Conservation (phyloP, 2,113 vertebrate species). For the Ceyx melanurus region DNA sequence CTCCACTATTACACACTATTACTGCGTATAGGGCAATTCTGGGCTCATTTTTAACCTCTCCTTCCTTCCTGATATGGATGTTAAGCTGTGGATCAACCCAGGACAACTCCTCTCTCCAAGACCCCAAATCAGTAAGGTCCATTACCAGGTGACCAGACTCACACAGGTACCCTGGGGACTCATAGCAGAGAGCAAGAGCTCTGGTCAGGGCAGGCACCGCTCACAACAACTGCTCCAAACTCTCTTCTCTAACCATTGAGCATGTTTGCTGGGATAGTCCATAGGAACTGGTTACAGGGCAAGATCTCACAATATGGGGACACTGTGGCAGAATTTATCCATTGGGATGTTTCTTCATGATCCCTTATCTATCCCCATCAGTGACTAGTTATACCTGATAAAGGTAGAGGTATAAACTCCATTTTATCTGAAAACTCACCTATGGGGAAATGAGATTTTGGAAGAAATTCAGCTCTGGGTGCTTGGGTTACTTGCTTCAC, state of each 20-base stretch:
- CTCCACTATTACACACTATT: neutral
- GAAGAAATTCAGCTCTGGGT: neutral
- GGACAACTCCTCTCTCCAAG: neutral
- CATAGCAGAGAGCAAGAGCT: neutral
- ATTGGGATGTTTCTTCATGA: neutral
- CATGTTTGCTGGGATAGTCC: neutral
- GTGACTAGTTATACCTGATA: neutral
- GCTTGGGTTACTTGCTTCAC: neutral
- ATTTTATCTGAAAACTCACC: neutral
- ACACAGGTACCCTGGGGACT: neutral
- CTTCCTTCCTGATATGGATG: neutral
- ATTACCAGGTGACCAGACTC: rapidly evolving
- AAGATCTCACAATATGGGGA: neutral
- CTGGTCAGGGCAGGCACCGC: neutral
- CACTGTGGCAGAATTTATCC: neutral
- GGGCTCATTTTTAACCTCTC: neutral
- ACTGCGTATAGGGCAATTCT: neutral
- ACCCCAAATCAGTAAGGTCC: neutral
- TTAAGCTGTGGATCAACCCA: neutral
- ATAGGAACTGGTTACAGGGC: neutral
- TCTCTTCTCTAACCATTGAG: neutral
- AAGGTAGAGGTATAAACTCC: neutral
- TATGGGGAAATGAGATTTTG: neutral
- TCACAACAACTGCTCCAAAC: neutral
- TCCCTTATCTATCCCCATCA: neutral